Evolutionary conservation across 2,888 invertebrate genomes (phyloP).

Genomic region (Archips xylosteana): DNA sequence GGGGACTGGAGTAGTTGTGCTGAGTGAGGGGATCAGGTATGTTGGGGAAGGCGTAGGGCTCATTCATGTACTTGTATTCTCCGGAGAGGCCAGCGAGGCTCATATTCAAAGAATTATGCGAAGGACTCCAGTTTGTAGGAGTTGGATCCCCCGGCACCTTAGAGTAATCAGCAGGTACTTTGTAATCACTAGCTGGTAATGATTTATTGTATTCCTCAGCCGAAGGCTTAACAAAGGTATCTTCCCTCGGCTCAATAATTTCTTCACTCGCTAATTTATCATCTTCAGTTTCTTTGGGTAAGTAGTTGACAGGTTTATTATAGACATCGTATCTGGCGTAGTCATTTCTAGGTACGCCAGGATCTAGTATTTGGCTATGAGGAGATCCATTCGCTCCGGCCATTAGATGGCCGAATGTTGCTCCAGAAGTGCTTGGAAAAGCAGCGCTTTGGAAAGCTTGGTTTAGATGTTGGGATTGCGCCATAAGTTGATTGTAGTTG

Average conservation of each 20-base stretch:
- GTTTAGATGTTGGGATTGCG: constrained; percentile 85
- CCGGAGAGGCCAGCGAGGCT: constrained; percentile 77
- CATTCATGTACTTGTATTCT: constrained; percentile 82
- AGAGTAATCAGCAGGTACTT: constrained; percentile 82
- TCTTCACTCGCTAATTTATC: constrained; percentile 75
- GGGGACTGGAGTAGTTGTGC: constrained; percentile 78
- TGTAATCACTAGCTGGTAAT: constrained; percentile 83
- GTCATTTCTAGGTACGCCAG: constrained; percentile 79
- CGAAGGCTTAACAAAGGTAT: constrained; percentile 70
- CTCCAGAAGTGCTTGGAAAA: constrained; percentile 79
- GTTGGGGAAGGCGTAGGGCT: constrained; percentile 80
- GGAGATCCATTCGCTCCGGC: constrained; percentile 78
- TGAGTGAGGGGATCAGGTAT: constrained; percentile 77
- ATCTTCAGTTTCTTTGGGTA: constrained; percentile 77
- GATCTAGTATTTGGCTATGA: constrained; percentile 81
- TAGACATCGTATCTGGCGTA: constrained; percentile 78
- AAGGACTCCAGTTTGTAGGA: constrained; percentile 84
- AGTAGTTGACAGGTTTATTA: constrained; percentile 76
- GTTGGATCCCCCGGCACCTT: constrained; percentile 82
- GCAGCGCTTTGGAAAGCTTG: constrained; percentile 83
- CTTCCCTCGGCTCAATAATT: constrained; percentile 75
- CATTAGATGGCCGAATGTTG: constrained; percentile 80
- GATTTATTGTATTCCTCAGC: constrained; percentile 74
- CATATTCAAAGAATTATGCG: constrained; percentile 81
- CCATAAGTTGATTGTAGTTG: constrained; percentile 83